Base-by-base conservation (phyloP, 1,140 invertebrate species). In the Caerostris extrusa region DNA sequence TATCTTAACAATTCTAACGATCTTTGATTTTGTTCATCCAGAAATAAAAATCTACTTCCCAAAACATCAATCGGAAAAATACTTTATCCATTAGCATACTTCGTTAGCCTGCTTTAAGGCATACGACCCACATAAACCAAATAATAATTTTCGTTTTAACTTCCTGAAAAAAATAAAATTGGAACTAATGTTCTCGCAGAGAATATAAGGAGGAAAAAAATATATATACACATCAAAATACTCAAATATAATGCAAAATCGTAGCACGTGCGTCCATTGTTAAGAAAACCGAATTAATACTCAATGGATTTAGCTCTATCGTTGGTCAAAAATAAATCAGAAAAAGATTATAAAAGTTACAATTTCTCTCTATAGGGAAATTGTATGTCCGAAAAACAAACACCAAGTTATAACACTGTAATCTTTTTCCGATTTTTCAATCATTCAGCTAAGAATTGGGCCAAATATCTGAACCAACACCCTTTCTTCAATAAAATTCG, bases 391-490 rank as follows among this genome's bases (percentile, higher is more conserved):
- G 3, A 77, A 77, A n/a, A 77, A 50, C 50, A 77, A 77, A 77
- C 34, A 53, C 7, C 10, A 50, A 8, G 71, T 77, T 12, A 50
- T 10, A 77, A 77, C 34, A 77, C 71, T 14, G 71, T 77, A 77
- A 77, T 77, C 71, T 50, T 34, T 77, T 77, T 53, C 50, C 71
- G 71, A 77, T 50, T 77, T 77, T 77, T 77, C 71, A 77, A 77
- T 77, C 71, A 77, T 53, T 77, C 71, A 50, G 34, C 34, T 5
- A 77, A 77, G 17, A 64, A 64, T 64, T 77, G 71, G 34, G 71
- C 50, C 71, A 77, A 5, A 77, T 77, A 77, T 53, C 71, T 50
- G 53, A 77, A 77, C 71, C 71, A 77, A 77, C 71, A 77, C 71
- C 71, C 50, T 77, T 77, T 77, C 71, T 50, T 5, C 8, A 77